phyloP scores from a whole-genome alignment of 2,888 invertebrate species.

The Drosophila melanosoma region DNA sequence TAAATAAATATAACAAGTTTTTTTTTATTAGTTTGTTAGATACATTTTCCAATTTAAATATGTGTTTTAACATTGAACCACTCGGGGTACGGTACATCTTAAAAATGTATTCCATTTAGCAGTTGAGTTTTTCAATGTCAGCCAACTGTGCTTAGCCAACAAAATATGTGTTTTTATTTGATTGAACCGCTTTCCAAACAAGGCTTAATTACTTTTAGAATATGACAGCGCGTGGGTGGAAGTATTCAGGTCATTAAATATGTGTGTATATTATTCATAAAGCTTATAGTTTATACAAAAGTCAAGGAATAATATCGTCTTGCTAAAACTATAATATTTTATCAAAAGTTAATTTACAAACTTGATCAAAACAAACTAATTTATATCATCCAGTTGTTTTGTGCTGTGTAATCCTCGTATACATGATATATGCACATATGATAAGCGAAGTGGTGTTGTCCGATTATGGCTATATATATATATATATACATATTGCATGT shows the following conservation, averaged over 20 bases:
- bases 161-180: slow-evolving; percentile 11
- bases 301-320: too few species aligned
- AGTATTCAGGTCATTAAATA: slow-evolving; percentile 26
- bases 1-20: neutral
- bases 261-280: neutral
- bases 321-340: neutral
- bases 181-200: slow-evolving; percentile 38
- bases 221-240: slow-evolving; percentile 24
- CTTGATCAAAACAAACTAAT: neutral
- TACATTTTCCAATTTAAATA: neutral
- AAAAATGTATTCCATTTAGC: neutral
- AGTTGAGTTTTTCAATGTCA: slow-evolving; percentile 42
- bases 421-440: neutral
- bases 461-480: slow-evolving; percentile 27
- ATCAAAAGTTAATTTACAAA: neutral
- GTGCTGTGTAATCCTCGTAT: neutral
- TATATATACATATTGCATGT: neutral
- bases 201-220: slow-evolving; percentile 28
- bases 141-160: neutral
- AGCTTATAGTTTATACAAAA: neutral
- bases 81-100: neutral
- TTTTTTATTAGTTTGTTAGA: neutral
- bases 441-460: slow-evolving; percentile 17
- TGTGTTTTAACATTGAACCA: neutral
- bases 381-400: neutral